Base-by-base conservation (phyloP, 2,113 vertebrate genomes). In the Pseudopodoces humilis region DNA sequence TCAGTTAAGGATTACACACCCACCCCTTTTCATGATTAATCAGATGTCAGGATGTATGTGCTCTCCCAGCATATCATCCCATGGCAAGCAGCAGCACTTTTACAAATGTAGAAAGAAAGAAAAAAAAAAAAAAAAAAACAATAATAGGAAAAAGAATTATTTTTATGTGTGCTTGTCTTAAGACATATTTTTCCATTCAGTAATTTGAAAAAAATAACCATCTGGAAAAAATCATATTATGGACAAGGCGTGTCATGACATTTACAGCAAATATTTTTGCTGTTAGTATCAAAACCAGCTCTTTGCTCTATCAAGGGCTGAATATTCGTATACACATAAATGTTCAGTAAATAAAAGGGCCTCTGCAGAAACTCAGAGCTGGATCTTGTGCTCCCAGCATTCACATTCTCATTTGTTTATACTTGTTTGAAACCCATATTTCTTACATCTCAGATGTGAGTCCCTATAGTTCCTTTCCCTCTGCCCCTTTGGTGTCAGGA, bases 221-320 rank as follows among this genome's bases (percentile, higher is more conserved):
- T 98, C 97, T 98, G 98, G 98, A 98, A 98, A 97, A 97, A 97
- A 98, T 98, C 97, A 97, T 95, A 95, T 98, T 97, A 97, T 96
- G 96, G 97, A 97, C 97, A 98, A 97, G 96, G 97, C 97, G 97
- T 98, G 97, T 97, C 97, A 98, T 98, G 98, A 98, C 97, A 98
- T 98, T 98, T 97, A 97, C 97, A 98, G 97, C 97, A 98, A 98
- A 98, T 98, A 98, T 98, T 98, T 98, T 97, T 97, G 92, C 96
- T 96, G 92, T 94, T 97, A 97, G 96, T 97, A 98, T 97, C 97
- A 97, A 97, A 97, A 92, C 95, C 90, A 97, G 94, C 92, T 97
- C 96, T 96, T 96, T 97, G 90, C 95, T 95, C 91, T 94, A 93
- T 97, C 97, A 96, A 93, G 88, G 88, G 80, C 94, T 94, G 91